Evolutionary conservation across 2,888 invertebrate genomes (phyloP).

Genomic region (Heliconius cydno): DNA sequence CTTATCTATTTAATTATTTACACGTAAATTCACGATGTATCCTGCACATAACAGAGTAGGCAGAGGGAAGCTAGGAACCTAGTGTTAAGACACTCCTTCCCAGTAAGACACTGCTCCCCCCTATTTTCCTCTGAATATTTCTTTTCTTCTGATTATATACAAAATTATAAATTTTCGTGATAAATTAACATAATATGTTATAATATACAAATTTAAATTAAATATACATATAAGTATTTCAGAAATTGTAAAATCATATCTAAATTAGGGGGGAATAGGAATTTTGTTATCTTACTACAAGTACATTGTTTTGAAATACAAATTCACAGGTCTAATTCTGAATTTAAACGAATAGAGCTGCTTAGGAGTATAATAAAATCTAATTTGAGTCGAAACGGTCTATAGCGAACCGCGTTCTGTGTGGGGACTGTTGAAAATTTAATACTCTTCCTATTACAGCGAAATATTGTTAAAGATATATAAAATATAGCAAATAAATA

Average conservation of each 20-base stretch:
- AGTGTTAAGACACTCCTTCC: too few species aligned
- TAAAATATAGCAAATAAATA: not conserved
- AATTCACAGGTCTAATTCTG: slow-evolving; percentile 32
- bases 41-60: too few species aligned
- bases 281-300: slow-evolving; percentile 5
- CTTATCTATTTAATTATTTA: too few species aligned
- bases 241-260: slow-evolving; percentile 5
- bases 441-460: slow-evolving; percentile 8
- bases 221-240: not conserved
- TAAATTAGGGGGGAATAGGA: not conserved
- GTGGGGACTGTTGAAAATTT: slow-evolving; percentile 22
- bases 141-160: too few species aligned
- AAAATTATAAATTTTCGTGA: too few species aligned
- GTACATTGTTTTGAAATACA: slow-evolving; percentile 9
- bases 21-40: too few species aligned
- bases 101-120: too few species aligned
- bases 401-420: slow-evolving; percentile 21
- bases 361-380: slow-evolving; percentile 34
- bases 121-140: too few species aligned
- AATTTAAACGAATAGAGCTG: slow-evolving; percentile 28
- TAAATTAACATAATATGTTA: too few species aligned
- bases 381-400: slow-evolving; percentile 32
- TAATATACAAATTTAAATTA: not conserved
- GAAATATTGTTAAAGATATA: not conserved
- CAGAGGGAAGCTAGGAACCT: too few species aligned